Evolutionary conservation across 92 coral and sea anemone genomes (phyloP), one percentile per base, ranked within the genome.

Genomic region (Heteractis magnifica): DNA sequence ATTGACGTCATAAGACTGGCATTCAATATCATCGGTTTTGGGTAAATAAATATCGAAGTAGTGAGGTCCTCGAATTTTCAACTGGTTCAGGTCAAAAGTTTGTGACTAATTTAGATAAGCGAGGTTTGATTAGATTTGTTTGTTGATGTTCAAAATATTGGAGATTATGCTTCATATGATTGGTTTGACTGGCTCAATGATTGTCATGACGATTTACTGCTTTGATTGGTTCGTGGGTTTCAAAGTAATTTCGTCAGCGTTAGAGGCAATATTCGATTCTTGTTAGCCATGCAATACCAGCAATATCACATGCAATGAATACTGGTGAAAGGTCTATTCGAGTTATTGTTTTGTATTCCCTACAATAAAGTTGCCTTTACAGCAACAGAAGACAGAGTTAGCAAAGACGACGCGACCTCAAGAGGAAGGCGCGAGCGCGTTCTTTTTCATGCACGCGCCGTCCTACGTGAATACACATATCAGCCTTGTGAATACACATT

Each of bases 281-380:
- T 26, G 73, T 26, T 68, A 65, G 34, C 71, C 71, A 64, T 64
- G 71, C 71, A 64, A 64, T 64, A 64, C 71, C 3, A 64, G 70
- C 26, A 64, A 6, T 64, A 64, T 19, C 10, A 62, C 71, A 64
- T 64, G 71, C 71, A 64, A 64, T 53, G 9, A 53, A 12, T 64
- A 16, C 19, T 64, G n/a, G 8, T 64, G 20, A 20, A 64, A 7
- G n/a, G 26, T 13, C 71, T 64, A 18, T 7, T 64, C 6, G n/a
- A 5, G 71, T 20, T 21, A 64, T 18, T 64, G 71, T 64, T 64
- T 0, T 18, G 1, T 64, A 16, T 64, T 64, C 71, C 71, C n/a
- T 64, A 18, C 71, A 64, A 64, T 8, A n/a, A 64, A 16, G 41
- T 18, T 64, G 71, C 8, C 26, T 64, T 19, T 0, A 18, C 5